These are phyloP conservation scores for Urosaurus nigricauda DNA, from an alignment of 2,797 vertebrate species.

Conservation along the genomic window DNA sequence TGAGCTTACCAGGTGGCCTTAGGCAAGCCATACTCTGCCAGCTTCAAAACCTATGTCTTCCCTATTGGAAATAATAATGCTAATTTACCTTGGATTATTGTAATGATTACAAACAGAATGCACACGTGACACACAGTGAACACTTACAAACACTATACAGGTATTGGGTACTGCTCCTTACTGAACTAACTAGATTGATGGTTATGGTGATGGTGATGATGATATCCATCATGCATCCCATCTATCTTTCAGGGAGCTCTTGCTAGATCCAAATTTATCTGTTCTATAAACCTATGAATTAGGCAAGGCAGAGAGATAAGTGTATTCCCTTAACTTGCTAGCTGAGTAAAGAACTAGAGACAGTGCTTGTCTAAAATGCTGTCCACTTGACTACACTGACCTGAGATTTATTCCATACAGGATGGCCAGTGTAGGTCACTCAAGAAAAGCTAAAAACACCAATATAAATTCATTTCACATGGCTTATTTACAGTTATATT, in stretches of 20 bases:
- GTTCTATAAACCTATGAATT: background rate
- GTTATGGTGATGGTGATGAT: background rate
- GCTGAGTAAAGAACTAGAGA: background rate
- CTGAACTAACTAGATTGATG: background rate
- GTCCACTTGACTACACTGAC: background rate
- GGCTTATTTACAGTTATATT: too few relatives aligned
- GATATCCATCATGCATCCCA: too few relatives aligned
- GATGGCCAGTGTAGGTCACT: too few relatives aligned
- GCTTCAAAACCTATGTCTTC: background rate
- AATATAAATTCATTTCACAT: too few relatives aligned
- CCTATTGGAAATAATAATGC: background rate
- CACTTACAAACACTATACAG: background rate
- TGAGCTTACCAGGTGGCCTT: background rate
- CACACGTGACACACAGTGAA: background rate
- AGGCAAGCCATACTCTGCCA: background rate
- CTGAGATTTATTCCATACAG: background rate
- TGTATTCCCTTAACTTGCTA: background rate
- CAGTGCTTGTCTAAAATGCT: background rate
- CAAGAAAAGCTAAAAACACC: too few relatives aligned
- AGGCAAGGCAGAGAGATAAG: background rate
- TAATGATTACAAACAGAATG: background rate
- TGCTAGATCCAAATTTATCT: background rate
- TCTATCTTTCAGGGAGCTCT: background rate
- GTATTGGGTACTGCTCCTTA: background rate
- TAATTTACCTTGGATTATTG: background rate